Conservation (phyloP, 30 jellyfish, hydroid and myxozoan species). For the Aurelia aurita complex sp. Pacific region DNA sequence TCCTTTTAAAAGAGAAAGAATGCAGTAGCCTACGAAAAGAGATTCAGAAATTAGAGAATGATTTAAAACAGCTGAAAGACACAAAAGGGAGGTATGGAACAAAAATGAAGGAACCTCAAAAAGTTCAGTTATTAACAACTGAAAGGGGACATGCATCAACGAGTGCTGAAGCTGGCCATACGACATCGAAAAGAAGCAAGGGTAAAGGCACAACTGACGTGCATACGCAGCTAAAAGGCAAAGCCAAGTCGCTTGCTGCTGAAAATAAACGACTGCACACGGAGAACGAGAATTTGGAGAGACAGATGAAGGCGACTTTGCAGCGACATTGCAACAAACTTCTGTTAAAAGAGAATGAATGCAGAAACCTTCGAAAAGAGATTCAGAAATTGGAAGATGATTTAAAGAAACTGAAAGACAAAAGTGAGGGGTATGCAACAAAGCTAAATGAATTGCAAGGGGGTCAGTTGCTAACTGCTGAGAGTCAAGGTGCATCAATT, state of each 20-base stretch:
- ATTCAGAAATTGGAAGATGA: background rate
- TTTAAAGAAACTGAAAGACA: background rate
- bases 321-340: too few relatives aligned
- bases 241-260: background rate
- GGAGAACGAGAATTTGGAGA: background rate
- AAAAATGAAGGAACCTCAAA: background rate
- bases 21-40: constrained; percentile 1
- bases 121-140: background rate
- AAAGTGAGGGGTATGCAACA: background rate
- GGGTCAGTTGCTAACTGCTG: background rate
- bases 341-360: background rate
- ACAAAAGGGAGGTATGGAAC: background rate
- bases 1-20: constrained; percentile 2
- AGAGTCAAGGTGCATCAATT: background rate
- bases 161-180: background rate
- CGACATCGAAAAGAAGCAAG: background rate
- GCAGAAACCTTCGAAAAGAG: background rate
- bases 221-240: background rate
- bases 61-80: background rate
- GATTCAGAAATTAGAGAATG: background rate
- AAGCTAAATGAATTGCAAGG: background rate
- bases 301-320: background rate
- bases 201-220: background rate
- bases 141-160: background rate
- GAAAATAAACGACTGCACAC: constrained; percentile 15